Conservation (phyloP, 2,797 vertebrate species). For the Gambelia wislizenii region DNA sequence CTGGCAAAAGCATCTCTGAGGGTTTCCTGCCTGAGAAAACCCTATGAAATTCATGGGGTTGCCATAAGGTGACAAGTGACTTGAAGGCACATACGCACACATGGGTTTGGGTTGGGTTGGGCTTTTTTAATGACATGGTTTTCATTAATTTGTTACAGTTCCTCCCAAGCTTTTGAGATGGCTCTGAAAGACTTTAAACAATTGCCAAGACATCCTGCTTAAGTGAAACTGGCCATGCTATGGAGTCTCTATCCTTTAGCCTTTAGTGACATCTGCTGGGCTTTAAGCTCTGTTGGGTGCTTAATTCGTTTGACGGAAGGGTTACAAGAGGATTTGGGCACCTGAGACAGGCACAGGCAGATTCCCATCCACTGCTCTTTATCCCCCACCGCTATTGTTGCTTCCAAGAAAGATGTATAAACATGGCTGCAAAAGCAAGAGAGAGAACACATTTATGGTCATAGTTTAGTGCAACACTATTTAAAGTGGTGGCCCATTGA, state of each 20-base stretch:
- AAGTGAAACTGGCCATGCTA: too few relatives aligned
- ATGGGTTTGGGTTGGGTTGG: too few relatives aligned
- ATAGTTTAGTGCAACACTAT: background rate
- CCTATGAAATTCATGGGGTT: too few relatives aligned
- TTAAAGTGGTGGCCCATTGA: too few relatives aligned
- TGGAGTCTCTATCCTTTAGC: background rate
- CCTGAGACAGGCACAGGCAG: background rate
- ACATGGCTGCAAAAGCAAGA: background rate
- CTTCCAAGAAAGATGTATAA: background rate
- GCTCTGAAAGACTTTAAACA: background rate
- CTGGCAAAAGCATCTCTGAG: too few relatives aligned
- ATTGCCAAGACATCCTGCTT: background rate
- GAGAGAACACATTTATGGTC: too few relatives aligned
- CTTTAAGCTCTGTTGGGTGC: background rate
- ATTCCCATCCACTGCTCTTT: background rate
- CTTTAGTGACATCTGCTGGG: slow-evolving; percentile 62
- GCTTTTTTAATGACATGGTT: background rate
- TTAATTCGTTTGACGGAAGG: background rate
- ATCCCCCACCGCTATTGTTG: too few relatives aligned
- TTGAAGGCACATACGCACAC: too few relatives aligned
- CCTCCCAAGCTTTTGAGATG: background rate
- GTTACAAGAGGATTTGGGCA: too few relatives aligned
- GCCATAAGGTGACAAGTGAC: too few relatives aligned
- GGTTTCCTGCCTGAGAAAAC: too few relatives aligned
- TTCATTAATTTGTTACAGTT: background rate